Conservation (phyloP, 1,140 invertebrate species). For the Polypedilum vanderplanki region DNA sequence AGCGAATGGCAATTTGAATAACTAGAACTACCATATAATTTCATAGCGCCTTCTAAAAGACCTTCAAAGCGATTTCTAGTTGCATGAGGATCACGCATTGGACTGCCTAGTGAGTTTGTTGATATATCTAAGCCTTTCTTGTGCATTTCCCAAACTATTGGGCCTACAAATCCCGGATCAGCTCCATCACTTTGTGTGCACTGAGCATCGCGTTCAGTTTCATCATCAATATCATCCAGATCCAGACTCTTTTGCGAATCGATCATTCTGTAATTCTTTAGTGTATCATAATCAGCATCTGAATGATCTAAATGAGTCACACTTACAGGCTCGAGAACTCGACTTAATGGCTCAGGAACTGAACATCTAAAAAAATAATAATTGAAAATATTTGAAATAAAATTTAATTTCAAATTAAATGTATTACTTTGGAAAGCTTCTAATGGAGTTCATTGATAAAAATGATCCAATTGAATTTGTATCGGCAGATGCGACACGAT, state of each 20-base stretch:
- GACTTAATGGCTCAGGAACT: conserved; percentile 58
- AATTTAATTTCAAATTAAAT: conserved; percentile 31
- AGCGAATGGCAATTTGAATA: conserved; percentile 36
- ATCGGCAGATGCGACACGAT: conserved; percentile 38
- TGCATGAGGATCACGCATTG: conserved; percentile 40
- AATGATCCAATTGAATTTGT: conserved; percentile 43
- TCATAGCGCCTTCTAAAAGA: conserved; percentile 42
- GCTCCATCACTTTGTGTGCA: conserved; percentile 41
- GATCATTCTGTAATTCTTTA: conserved; percentile 25
- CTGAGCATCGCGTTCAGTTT: neutral
- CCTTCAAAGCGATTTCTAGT: conserved; percentile 43
- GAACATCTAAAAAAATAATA: conserved; percentile 31
- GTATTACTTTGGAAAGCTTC: conserved; percentile 58
- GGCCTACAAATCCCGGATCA: conserved; percentile 77
- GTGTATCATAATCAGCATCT: conserved; percentile 44
- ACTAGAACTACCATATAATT: conserved; percentile 42
- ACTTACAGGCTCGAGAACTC: conserved; percentile 67
- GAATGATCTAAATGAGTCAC: conserved; percentile 55
- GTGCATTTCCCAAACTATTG: conserved; percentile 71
- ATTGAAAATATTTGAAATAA: conserved; percentile 28
- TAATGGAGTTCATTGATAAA: conserved; percentile 73
- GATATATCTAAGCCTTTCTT: conserved; percentile 43
- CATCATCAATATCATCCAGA: neutral
- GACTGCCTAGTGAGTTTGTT: conserved; percentile 33
- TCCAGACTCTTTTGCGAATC: neutral